Base-by-base conservation (phyloP, 2,888 invertebrate genomes). In the Drosophila mulleri region DNA sequence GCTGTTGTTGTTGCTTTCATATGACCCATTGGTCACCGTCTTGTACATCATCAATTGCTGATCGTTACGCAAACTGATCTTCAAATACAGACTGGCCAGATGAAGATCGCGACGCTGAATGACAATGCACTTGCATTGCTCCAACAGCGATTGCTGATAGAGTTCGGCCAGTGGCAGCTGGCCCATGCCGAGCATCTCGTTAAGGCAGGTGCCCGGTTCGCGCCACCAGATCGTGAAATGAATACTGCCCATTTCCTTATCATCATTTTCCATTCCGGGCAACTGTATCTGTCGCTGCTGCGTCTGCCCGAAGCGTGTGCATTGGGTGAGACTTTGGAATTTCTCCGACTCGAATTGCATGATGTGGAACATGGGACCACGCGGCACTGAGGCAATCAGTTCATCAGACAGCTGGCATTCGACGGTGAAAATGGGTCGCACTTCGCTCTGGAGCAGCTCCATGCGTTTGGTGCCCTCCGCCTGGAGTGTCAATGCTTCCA, bases 291-390 rank as follows among this genome's bases (percentile, higher is more conserved):
- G 72, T 6, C 91, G 90, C 67, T 87, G 76, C 12, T 86, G 90
- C 56, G 90, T 83, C 74, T 91, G 91, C 0, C 86, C 90, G 23
- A 91, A 91, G 29, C 91, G 91, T 5, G 91, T 91, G 54, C 91
- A 91, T 61, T 91, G 91, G 6, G 91, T 91, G n/a, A 91, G 78
- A 59, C 90, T 90, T 48, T 91, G 90, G 60, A 91, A 91, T 47
- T 91, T 91, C 60, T 91, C 91, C 67, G 91, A 91, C 75, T 91
- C 91, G 72, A 91, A 91, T 85, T 91, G 91, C 91, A 91, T 91
- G 29, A 91, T 75, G 39, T 91, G 88, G 56, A 90, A 91, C 92
- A 91, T 90, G 35, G 90, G 82, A 18, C 67, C 72, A 35, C 90
- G 90, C 32, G 87, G 80, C 68, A 91, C 81, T 2, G 74, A 41